Base-by-base conservation (phyloP, 2,888 invertebrate genomes). In the Diarsia brunnea region DNA sequence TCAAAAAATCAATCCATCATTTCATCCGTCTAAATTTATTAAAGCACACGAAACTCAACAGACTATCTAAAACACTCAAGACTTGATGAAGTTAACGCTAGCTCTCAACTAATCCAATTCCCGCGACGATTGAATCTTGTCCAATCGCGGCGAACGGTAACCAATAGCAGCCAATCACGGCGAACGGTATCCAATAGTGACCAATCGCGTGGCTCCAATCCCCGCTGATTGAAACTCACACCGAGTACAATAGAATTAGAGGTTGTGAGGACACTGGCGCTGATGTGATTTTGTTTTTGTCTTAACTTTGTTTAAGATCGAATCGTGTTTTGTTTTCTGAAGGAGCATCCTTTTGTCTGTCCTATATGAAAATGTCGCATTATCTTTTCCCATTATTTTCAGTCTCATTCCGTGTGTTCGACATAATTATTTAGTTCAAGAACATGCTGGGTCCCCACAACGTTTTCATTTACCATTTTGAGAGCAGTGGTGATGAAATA, bases 221-320 rank as follows among this genome's bases (percentile, higher is more conserved):
- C 63, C 43, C 43, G 31, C 70, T 79, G 87, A 85, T 84, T 87
- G 84, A 74, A 78, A 87, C 82, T 82, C 75, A 72, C 65, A 73
- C 70, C 61, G 71, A 78, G 31, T 66, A 74, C 61, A 74, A 77
- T 81, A 38, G 78, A 80, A 80, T 86, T 74, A 84, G 67, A 43
- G 70, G 69, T 63, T 45, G 67, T 21, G 24, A 58, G 71, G 47
- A 43, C 14, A 67, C 24, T 66, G 60, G 19, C 45, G 1, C 64
- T 63, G 47, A 58, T 43, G 65, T 51, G 49, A 38, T 65, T 79
- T 74, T 72, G 63, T 71, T 81, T 63, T 63, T 63, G 19, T 73
- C 45, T 65, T 61, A 27, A 73, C 47, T 8, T 61, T 69, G 63
- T 63, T 60, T 43, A 63, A 43, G 63, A 63, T 63, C 0, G 10